These are phyloP conservation scores for Poecilia latipinna DNA, from an alignment of 2,113 vertebrate genomes.

Conservation along the genomic window DNA sequence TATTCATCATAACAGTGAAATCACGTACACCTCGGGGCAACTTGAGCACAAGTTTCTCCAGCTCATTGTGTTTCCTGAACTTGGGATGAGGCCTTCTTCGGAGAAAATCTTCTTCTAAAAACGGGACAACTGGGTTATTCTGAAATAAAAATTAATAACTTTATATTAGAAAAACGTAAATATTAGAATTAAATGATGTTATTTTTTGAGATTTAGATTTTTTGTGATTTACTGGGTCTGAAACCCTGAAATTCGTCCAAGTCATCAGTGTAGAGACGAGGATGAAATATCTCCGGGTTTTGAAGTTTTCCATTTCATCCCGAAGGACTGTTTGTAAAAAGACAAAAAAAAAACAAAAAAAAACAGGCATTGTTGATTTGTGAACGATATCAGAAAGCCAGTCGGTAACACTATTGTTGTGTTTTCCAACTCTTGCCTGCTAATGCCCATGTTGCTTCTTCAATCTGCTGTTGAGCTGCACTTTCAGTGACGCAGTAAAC, in stretches of 20 bases:
- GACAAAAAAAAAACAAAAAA: neutral
- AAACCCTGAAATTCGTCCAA: constrained; percentile 86
- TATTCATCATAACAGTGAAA: neutral
- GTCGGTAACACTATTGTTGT: no score
- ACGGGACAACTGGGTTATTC: constrained; percentile 81
- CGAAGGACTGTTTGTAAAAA: constrained; percentile 76
- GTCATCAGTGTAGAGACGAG: constrained; percentile 92
- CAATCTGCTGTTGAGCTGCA: constrained; percentile 66
- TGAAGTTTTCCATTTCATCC: constrained; percentile 78
- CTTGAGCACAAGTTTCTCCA: constrained; percentile 89
- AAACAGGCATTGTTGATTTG: neutral
- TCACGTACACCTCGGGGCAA: constrained; percentile 86
- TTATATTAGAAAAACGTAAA: no score
- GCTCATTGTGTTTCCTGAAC: constrained; percentile 84
- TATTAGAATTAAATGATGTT: neutral
- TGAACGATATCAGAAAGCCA: no score
- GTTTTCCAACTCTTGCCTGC: constrained; percentile 75
- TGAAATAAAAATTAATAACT: constrained; percentile 41
- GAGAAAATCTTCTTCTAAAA: constrained; percentile 89
- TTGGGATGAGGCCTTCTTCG: constrained; percentile 84
- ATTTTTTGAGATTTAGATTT: neutral
- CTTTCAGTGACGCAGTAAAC: constrained; percentile 92
- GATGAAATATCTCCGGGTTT: constrained; percentile 87
- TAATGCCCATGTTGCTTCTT: constrained; percentile 89
- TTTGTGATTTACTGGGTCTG: constrained; percentile 81